Evolutionary conservation across 2,113 vertebrate genomes (phyloP).

Genomic region (Neotoma lepida): DNA sequence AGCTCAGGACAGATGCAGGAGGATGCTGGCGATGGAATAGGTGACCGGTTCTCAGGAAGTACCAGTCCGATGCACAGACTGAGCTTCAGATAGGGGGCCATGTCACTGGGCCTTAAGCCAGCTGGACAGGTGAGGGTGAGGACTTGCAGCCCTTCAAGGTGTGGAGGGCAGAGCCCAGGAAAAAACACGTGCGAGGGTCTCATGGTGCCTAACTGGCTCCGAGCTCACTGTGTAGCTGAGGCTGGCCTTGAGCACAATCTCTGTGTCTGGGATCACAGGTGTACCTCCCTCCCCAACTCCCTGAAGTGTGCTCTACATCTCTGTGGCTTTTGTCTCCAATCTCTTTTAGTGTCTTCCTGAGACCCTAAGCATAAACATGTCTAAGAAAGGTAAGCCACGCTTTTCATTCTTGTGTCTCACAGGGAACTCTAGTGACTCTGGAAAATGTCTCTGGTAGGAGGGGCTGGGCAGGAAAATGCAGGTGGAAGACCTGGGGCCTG

Average conservation of each 20-base stretch:
- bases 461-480: background rate
- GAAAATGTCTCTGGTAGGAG: background rate
- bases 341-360: background rate
- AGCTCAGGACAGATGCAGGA: too few species aligned
- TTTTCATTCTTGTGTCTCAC: accelerated
- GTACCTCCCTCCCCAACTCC: background rate
- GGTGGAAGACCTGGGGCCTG: background rate
- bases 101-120: background rate
- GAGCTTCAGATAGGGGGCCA: too few species aligned
- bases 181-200: background rate
- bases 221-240: background rate
- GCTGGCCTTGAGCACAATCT: background rate
- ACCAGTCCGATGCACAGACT: background rate
- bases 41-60: background rate
- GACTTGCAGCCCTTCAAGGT: background rate
- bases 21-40: background rate
- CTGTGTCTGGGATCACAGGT: background rate
- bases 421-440: background rate
- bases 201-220: background rate
- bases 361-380: background rate
- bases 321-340: background rate
- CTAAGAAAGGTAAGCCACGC: background rate
- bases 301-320: background rate
- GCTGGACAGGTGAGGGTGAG: background rate
- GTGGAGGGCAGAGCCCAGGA: background rate